Conservation (phyloP, 2,797 vertebrate genomes). For the Enteromius fasciolatus region DNA sequence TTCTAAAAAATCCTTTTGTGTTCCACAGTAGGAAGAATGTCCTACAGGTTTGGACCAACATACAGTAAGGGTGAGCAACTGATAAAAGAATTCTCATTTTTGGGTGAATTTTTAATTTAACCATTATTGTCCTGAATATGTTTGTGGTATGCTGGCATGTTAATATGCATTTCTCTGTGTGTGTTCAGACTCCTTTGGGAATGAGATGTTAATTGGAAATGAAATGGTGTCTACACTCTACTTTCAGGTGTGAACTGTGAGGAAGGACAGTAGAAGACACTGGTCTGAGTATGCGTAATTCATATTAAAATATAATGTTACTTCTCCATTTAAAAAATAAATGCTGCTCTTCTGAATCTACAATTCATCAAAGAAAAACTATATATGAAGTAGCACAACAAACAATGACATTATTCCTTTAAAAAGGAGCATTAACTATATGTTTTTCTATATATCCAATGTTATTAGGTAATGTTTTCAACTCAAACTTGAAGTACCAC, state of each 20-base stretch:
- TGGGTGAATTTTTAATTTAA: neutral
- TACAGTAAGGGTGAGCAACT: neutral
- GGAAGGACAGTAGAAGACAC: slow-evolving; percentile 77
- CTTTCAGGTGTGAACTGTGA: slow-evolving; percentile 83
- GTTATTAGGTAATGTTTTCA: no score
- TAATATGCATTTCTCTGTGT: slow-evolving; percentile 22
- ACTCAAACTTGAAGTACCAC: no score
- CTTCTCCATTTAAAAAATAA: no score
- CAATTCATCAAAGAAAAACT: no score
- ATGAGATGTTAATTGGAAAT: slow-evolving; percentile 82
- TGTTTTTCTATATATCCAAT: no score
- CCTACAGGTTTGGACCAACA: neutral
- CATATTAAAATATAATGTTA: no score
- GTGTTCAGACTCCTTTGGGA: slow-evolving; percentile 68
- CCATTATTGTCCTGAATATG: neutral
- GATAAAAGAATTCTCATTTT: neutral
- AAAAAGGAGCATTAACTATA: no score
- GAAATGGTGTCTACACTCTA: slow-evolving; percentile 78
- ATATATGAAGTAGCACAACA: no score
- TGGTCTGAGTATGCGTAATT: no score
- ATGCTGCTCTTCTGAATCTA: no score
- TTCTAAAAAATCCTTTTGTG: neutral
- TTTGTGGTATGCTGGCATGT: slow-evolving; percentile 9
- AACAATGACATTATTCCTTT: no score
- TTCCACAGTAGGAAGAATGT: neutral